Base-by-base conservation (phyloP, 2,113 vertebrate species). In the Nothocercus julius region DNA sequence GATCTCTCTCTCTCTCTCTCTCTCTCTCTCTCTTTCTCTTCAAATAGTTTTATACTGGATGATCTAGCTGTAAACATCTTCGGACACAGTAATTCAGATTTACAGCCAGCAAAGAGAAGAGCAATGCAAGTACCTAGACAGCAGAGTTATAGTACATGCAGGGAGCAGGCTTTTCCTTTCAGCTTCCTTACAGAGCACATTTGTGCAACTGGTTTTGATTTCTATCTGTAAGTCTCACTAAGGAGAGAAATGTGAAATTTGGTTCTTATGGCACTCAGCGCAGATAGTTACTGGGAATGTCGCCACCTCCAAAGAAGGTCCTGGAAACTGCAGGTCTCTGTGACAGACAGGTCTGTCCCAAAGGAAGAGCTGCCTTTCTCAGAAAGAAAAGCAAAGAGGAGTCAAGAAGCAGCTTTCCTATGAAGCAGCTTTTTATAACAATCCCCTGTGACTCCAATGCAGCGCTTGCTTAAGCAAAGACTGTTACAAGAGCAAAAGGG, bases 171-270 rank as follows among this genome's bases (percentile, higher is more conserved):
- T 47, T 54, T 69, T 79, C 53, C 89, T 74, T 86, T 72, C 80
- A 89, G 73, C 73, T 88, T 67, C 4, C 75, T 91, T 89, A 84
- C 66, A 82, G 53, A 81, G 85, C 3, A 1, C 70, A 36, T 94
- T 82, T 34, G 54, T 67, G 75, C 81, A 89, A 77, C 27, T 90
- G 90, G 38, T 90, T 95, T 87, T 92, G 53, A 94, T 94, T 92
- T 89, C 88, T 84, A 45, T 89, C 95, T 82, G 8, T 82, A 73
- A 18, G 79, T 74, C 64, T 91, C 67, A 40, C 59, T 47, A 63
- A 79, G 36, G 47, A 70, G 54, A 82, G 3, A 45, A 70, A 93
- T 45, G 73, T 82, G 83, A 96, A 94, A 92, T 76, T 30, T 28
- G n/a, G 74, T 56, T 75, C 77, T 88, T 24, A 54, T 9, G 36